Conservation (phyloP, 2,888 invertebrate species). For the Cataglyphis livida region DNA sequence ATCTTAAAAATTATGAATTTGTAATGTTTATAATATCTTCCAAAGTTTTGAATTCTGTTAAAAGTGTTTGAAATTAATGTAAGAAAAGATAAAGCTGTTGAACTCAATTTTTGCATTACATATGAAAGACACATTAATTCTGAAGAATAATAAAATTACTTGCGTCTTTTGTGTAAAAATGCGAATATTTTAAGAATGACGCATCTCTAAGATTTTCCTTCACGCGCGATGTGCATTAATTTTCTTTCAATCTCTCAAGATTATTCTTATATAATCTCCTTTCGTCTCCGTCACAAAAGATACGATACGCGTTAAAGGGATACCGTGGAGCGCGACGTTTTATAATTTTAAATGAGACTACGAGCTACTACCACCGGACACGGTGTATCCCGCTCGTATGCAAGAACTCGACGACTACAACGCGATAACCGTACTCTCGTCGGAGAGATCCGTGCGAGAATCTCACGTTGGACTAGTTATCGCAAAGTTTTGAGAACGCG, state of each 20-base stretch:
- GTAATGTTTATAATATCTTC: not conserved
- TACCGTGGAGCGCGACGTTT: not conserved
- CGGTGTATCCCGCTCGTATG: not conserved
- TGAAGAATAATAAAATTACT: not conserved
- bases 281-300: not conserved
- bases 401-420: not conserved
- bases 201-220: not conserved
- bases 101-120: not conserved
- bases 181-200: not conserved
- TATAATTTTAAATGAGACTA: conserved; percentile 3
- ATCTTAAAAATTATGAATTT: too few relatives aligned
- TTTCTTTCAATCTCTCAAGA: not conserved
- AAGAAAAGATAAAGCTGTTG: not conserved
- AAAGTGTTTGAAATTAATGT: not conserved
- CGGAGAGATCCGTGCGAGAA: not conserved
- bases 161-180: not conserved
- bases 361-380: conserved; percentile 5
- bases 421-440: conserved; percentile 41
- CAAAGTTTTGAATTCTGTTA: not conserved
- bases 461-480: conserved; percentile 35
- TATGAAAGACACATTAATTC: not conserved
- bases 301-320: not conserved
- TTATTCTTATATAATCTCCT: not conserved
- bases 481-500: conserved; percentile 33
- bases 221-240: not conserved